Evolutionary conservation across 2,888 invertebrate genomes (phyloP), one percentile per base, ranked within the genome.

Genomic region (Lacanobia oleracea): DNA sequence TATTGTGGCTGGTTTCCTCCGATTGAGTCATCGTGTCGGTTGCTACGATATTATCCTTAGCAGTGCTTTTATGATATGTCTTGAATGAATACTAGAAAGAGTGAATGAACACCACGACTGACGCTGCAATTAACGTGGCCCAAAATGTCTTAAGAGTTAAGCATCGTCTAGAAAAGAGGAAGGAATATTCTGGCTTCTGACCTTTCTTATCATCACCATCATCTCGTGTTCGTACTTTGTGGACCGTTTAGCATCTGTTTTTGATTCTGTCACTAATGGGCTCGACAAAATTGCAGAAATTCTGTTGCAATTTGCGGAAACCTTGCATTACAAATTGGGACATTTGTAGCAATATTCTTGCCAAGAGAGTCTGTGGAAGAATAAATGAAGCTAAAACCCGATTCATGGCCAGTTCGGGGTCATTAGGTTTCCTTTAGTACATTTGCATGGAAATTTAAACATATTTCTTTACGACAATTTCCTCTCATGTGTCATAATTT

Each of bases 11-110:
- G 40, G 51, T 53, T 65, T 67, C 65, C 61, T 68, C 33, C 37
- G 54, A n/a, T 64, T 79, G 76, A 76, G 62, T 79, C 72, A 79
- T 68, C 53, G 23, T 45, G 27, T 51, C 45, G 40, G 51, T 56
- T 63, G 63, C 48, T 64, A 56, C 2, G 18, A 60, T 37, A 68
- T 68, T 75, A 56, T 51, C 23, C 21, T 50, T 67, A 67, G n/a
- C 43, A 48, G n/a, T 45, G 54, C 21, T 40, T 9, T 18, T 27
- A 21, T 16, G 18, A 23, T 14, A 33, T 72, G 27, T 56, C 18
- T 18, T 37, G 18, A 59, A 59, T 59, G 59, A 59, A 59, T 40
- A n/a, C 40, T n/a, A 7, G 59, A 59, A 14, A 8, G 37, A n/a
- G 10, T 3, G 59, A 40, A 40, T 37, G 56, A 57, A 33, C 33